phyloP scores from a whole-genome alignment of 2,797 vertebrate genomes.

The Alca torda region DNA sequence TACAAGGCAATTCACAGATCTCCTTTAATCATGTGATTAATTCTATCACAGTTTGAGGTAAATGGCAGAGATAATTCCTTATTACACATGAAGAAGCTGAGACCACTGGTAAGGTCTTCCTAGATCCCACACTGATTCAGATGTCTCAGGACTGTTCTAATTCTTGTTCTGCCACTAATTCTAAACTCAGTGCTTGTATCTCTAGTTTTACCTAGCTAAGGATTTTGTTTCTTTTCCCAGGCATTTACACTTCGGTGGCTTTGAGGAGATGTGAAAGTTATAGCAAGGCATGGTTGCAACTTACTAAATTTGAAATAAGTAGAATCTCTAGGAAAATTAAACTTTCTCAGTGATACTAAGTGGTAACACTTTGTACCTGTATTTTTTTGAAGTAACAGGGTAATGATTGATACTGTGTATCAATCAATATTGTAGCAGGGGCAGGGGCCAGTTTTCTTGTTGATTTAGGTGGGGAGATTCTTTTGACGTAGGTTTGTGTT shows the following conservation, averaged over 20 bases:
- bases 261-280: neutral
- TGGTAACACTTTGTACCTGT: neutral
- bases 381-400: slow-evolving; percentile 24
- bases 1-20: neutral
- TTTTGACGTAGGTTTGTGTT: neutral
- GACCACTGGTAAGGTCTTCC: neutral
- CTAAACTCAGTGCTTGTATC: neutral
- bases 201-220: neutral
- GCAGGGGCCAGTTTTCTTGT: neutral
- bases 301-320: neutral
- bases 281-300: neutral
- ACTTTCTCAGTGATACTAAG: neutral
- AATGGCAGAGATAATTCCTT: neutral
- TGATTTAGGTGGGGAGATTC: neutral
- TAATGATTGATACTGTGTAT: neutral
- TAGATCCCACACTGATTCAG: neutral
- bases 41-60: slow-evolving; percentile 37
- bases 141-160: neutral
- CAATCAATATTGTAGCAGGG: neutral
- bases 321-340: neutral
- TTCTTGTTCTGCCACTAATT: neutral
- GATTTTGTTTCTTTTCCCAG: neutral
- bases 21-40: slow-evolving; percentile 28
- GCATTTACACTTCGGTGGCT: neutral
- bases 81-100: neutral